Evolutionary conservation across 2,113 vertebrate species (phyloP), one percentile per base, ranked within the genome.

Genomic region (Sorex araneus): DNA sequence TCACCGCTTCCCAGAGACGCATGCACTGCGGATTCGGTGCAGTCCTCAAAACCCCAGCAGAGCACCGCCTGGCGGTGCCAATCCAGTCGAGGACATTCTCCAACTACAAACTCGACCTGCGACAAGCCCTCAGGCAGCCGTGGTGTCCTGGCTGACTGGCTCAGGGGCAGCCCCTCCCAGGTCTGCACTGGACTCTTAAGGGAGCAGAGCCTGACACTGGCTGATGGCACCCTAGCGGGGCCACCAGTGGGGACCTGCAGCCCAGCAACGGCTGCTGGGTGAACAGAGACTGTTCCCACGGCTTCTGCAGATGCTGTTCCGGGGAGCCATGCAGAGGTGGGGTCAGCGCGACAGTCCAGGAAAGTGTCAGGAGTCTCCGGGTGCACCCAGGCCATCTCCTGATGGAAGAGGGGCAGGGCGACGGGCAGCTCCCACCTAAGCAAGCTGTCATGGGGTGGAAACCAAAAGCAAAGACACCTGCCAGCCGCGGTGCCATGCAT

Each of bases 361-460:
- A 69, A 60, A 15, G 79, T 36, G n/a, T 57, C 71, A 25, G 40
- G 60, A 23, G 36, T 3, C 47, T 76, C 2, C 2, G 25, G 57
- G 15, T 47, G 12, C 12, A 40, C 50, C 34, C 30, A 81, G 91
- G 18, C 40, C 30, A 70, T 18, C 40, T 36, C 50, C 32, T 15
- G 2, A 45, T n/a, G 2, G 90, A 81, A 69, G 7, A 75, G 10
- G 50, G 28, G 15, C 16, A 63, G 25, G 15, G 28, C 78, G 74
- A 69, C 9, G 23, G 74, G 47, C 43, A 47, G 57, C 40, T 89
- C 89, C 71, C 47, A 76, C 63, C 57, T 69, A 47, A 89, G 71
- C 84, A 91, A 89, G 82, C 71, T 69, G 23, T 19, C 7, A 36
- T 28, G 40, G 23, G 0, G 40, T 40, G 40, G 40, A 50, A 71